These are phyloP conservation scores for Melanitta fusca DNA, from an alignment of 2,797 vertebrate species.

Conservation along the genomic window DNA sequence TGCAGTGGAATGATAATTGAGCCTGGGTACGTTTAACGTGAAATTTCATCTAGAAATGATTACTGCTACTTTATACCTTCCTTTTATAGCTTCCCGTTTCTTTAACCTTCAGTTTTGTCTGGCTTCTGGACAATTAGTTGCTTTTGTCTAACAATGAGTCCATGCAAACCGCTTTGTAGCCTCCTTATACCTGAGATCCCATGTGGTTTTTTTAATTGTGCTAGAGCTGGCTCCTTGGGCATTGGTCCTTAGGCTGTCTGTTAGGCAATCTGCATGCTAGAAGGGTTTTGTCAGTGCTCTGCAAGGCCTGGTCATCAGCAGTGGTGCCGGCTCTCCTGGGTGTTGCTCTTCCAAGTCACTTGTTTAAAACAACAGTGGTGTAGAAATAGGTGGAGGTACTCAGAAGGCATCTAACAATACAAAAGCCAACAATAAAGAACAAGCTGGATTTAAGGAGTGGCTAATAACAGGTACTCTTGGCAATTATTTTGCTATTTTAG, in stretches of 20 bases:
- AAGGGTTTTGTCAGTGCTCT: neutral
- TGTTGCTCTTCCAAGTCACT: neutral
- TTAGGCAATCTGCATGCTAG: neutral
- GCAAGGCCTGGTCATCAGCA: neutral
- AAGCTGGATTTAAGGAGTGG: neutral
- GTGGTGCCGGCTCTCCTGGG: neutral
- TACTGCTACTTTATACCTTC: neutral
- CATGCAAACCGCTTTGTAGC: rapidly evolving
- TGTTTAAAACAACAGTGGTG: neutral
- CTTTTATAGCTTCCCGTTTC: neutral
- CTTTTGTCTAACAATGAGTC: neutral
- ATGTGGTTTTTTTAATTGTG: neutral
- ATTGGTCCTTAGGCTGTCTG: neutral
- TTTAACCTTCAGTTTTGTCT: rapidly evolving
- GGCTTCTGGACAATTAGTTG: neutral
- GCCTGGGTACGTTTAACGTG: neutral
- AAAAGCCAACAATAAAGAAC: neutral
- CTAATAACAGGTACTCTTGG: neutral
- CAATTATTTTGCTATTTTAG: neutral
- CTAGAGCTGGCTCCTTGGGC: neutral
- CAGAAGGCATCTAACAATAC: neutral
- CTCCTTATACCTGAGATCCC: neutral
- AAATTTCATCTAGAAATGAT: neutral
- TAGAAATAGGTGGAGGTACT: neutral
- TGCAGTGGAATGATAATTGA: neutral